Evolutionary conservation across 2,797 vertebrate genomes (phyloP).

Genomic region (Iguana delicatissima): DNA sequence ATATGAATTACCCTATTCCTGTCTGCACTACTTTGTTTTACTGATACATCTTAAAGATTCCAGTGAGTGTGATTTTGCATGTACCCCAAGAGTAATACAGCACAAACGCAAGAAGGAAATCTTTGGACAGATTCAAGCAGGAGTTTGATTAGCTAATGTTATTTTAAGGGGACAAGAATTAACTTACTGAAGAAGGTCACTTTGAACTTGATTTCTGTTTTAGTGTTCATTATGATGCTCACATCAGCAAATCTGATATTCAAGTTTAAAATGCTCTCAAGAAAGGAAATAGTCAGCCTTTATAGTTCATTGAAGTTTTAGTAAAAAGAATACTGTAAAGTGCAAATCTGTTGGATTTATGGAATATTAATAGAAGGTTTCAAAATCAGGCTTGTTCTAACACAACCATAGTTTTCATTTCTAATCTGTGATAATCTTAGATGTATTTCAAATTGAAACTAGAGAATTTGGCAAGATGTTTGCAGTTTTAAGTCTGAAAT

Average conservation of each 20-base stretch:
- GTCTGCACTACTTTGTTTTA: not conserved
- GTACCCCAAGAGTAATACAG: not conserved
- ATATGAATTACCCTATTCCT: not conserved
- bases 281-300: constrained; percentile 17
- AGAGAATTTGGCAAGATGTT: not conserved
- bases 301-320: rapidly evolving
- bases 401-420: rapidly evolving
- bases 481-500: not conserved
- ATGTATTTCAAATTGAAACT: not conserved
- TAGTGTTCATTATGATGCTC: not conserved
- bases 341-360: not conserved
- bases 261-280: not conserved
- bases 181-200: not conserved
- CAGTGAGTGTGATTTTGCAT: not conserved
- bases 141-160: not conserved
- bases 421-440: not conserved
- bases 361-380: not conserved
- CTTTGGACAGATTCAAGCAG: not conserved
- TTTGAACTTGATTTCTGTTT: constrained; percentile 12
- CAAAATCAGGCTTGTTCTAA: not conserved
- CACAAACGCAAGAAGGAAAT: not conserved
- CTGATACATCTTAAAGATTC: constrained; percentile 13
- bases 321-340: constrained; percentile 8
- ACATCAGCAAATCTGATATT: not conserved
- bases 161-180: not conserved